Percentiles rank a stretch among this genome's conserved stretches.
Evolutionary conservation across 2,888 invertebrate genomes (phyloP).

Genomic region (Papilio gigon): DNA sequence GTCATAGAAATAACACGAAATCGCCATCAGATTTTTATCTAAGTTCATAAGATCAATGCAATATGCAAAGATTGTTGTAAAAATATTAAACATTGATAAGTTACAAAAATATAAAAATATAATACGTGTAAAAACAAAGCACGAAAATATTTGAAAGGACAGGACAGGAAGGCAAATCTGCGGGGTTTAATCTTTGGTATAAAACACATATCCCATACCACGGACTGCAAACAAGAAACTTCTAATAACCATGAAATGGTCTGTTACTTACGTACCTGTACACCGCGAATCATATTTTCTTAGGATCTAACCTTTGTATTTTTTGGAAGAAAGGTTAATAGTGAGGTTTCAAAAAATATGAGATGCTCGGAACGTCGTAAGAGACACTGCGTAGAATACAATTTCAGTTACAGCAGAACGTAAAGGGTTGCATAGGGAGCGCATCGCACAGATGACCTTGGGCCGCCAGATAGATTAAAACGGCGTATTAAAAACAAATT

Average conservation of each 20-base stretch:
- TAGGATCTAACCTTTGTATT: too few relatives aligned
- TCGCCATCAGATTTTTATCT: not conserved
- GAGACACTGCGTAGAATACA: too few relatives aligned
- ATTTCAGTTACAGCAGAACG: too few relatives aligned
- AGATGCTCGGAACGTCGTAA: too few relatives aligned
- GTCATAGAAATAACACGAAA: not conserved
- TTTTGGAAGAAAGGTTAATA: not conserved
- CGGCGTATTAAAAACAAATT: too few relatives aligned
- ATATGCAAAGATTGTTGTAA: not conserved
- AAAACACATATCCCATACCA: conserved; percentile 10
- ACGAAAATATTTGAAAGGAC: not conserved
- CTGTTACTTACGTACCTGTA: too few relatives aligned
- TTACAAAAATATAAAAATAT: not conserved
- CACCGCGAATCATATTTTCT: too few relatives aligned
- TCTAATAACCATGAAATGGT: too few relatives aligned
- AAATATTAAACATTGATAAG: not conserved
- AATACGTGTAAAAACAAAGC: not conserved
- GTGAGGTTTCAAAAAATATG: not conserved
- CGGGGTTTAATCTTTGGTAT: not conserved
- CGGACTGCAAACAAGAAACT: not conserved
- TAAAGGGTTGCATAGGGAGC: too few relatives aligned
- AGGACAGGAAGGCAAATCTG: not conserved
- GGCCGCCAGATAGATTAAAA: too few relatives aligned
- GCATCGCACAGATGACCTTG: too few relatives aligned
- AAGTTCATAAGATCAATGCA: conserved; percentile 2